phyloP scores from a whole-genome alignment of 2,113 vertebrate species.

The Butorides virescens region DNA sequence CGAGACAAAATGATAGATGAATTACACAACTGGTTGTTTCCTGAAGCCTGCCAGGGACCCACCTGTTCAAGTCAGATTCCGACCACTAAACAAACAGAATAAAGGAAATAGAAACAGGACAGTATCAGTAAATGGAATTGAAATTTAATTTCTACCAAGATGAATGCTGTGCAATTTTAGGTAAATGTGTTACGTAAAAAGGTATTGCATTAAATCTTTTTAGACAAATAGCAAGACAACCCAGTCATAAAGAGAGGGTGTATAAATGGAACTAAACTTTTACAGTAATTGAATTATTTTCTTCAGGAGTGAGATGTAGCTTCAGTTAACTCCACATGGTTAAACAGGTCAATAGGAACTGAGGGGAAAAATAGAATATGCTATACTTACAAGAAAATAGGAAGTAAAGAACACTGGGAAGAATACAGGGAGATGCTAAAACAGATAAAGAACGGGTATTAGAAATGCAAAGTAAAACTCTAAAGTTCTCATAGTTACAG shows the following conservation, averaged over 20 bases:
- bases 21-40: background rate
- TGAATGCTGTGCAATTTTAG: background rate
- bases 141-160: background rate
- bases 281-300: background rate
- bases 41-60: slow-evolving; percentile 16
- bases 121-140: background rate
- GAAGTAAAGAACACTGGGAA: slow-evolving; percentile 63
- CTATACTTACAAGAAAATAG: slow-evolving; percentile 67
- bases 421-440: slow-evolving; percentile 62
- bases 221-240: background rate
- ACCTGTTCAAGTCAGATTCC: background rate
- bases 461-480: slow-evolving; percentile 50
- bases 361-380: slow-evolving; percentile 21
- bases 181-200: background rate
- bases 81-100: background rate
- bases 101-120: background rate
- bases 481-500: slow-evolving; percentile 41
- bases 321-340: background rate
- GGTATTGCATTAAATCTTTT: background rate
- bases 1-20: background rate
- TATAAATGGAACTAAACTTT: background rate
- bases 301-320: slow-evolving; percentile 22
- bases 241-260: background rate
- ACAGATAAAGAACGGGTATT: slow-evolving; percentile 49
- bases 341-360: slow-evolving; percentile 34